phyloP scores from a whole-genome alignment of 2,113 vertebrate genomes.

The Pelvicachromis taeniatus region DNA sequence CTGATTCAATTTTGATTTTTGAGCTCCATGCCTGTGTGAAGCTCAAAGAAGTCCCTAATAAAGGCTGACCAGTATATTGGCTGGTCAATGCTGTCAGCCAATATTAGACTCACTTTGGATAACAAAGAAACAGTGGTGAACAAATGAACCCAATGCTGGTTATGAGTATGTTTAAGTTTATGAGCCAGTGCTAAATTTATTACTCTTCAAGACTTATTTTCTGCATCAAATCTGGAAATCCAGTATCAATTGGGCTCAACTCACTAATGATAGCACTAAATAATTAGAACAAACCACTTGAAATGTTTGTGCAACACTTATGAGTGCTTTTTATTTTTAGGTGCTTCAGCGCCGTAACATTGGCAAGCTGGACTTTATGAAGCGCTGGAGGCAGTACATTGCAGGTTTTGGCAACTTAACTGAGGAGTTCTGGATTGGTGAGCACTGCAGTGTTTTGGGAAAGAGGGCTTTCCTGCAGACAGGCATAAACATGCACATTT shows the following conservation, averaged over 20 bases:
- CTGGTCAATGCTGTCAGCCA: neutral
- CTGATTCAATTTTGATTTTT: neutral
- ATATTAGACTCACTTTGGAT: neutral
- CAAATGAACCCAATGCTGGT: neutral
- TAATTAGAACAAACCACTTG: neutral
- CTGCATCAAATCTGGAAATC: neutral
- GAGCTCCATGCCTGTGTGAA: neutral
- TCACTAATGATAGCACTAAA: neutral
- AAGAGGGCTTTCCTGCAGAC: neutral
- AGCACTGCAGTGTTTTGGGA: neutral
- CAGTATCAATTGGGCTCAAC: neutral
- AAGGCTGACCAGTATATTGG: neutral
- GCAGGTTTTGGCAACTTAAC: conserved; percentile 85
- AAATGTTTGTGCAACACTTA: neutral
- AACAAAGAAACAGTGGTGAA: neutral
- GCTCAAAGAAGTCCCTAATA: neutral
- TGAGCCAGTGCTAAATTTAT: neutral
- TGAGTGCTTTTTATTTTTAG: conserved; percentile 49
- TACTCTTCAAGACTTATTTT: neutral
- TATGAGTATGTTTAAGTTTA: neutral
- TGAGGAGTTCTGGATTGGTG: conserved; percentile 91
- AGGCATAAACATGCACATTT: neutral
- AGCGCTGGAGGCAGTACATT: conserved; percentile 82
- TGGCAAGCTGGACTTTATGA: conserved; percentile 87
- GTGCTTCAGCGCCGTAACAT: conserved; percentile 83